Evolutionary conservation across 2,113 vertebrate genomes (phyloP), one percentile per base, ranked within the genome.

Genomic region (Toxotes jaculatrix): DNA sequence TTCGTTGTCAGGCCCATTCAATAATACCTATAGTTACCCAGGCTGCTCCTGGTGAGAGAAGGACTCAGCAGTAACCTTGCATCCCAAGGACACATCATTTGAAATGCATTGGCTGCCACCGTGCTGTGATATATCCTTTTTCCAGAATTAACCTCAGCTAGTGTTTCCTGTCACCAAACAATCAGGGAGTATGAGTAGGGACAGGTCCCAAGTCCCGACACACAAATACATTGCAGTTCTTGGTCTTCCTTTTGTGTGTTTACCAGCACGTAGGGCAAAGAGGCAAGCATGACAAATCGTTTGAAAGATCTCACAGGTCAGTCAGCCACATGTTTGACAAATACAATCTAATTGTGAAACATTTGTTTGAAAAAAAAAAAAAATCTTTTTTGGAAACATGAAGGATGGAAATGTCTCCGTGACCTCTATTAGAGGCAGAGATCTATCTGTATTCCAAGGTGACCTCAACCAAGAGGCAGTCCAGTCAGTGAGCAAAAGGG

Each of bases 71-170:
- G 81, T 93, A 90, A 93, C 94, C 92, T 92, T 92, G 88, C 84
- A 88, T 91, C 79, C 83, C 93, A 95, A 94, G 94, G 91, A 93
- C 92, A 92, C 87, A 89, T 87, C 77, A 93, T 93, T 95, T 95
- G 88, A 95, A 94, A 95, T 94, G 93, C 93, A 94, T 93, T 94
- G 91, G 82, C 76, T 89, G 90, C 88, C 90, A 91, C 87, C 60
- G 67, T 38, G 12, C 83, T 87, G 84, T 91, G 83, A 93, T 91
- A 87, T 86, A 89, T 91, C 88, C 84, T 72, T 89, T 89, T 66
- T 63, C 79, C 65, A 60, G 86, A 87, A 90, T 93, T 94, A 95
- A 93, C 90, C 91, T 94, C 73, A 49, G 79, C 88, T 87, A 87
- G 89, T 88, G 87, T 90, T 78, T 89, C 69, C 80, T 90, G 88